Base-by-base conservation (phyloP, 2,797 vertebrate species). In the Takifugu rubripes region DNA sequence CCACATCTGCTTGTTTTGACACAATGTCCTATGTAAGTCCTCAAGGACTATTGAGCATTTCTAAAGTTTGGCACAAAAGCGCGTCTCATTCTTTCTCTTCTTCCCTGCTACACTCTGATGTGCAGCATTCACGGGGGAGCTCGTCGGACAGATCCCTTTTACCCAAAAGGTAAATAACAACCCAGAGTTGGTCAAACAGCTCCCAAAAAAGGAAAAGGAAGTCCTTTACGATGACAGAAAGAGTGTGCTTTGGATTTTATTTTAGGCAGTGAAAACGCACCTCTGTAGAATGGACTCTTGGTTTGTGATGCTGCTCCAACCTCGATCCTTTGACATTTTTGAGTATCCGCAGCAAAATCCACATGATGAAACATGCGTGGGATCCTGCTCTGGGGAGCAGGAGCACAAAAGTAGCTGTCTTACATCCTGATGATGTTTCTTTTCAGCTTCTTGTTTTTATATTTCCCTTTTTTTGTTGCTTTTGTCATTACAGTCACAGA, bases 221-320 rank as follows among this genome's bases (percentile, higher is more conserved):
- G 90, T 91, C 66, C 60, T 68, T 25, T 48, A 60, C 56, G 63
- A 66, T 77, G 54, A 72, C 82, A 78, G 71, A 14, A 40, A 93
- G 87, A 81, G 87, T 92, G 93, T 94, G 94, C 94, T 94, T 94
- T 90, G 92, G 93, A 94, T 93, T 92, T 88, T 93, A 93, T 92
- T 81, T 92, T 94, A 94, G 97, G 96, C 95, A 99, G 96, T 98
- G 96, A 96, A 94, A 96, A 96, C 95, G 95, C 94, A 95, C 93
- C 95, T 83, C 93, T 1, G 83, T 94, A 90, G 90, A 94, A 85
- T 91, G 91, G 89, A 92, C 88, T 90, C 89, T 89, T 92, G 92
- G 12, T 40, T 14, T 89, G 70, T 46, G 69, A 70, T 58, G 65
- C 60, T 69, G 91, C 90, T 90, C 88, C 87, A 87, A 85, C 90